Evolutionary conservation across 2,888 invertebrate species (phyloP).

Genomic region (Agrochola lychnidis): DNA sequence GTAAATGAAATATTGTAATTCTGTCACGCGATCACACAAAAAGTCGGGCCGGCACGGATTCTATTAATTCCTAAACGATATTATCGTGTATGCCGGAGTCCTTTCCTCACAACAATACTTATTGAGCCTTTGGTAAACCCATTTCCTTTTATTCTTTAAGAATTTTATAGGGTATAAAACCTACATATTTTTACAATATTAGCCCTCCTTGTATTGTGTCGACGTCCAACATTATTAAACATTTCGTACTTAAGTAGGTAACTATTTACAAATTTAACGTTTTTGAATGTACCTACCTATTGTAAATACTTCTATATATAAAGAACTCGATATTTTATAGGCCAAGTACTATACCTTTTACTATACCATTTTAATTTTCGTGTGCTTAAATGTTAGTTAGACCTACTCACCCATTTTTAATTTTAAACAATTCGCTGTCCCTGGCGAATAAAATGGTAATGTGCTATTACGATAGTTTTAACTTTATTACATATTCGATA

Average conservation of each 20-base stretch:
- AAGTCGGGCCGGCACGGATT: conserved; percentile 51
- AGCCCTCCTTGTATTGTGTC: conserved; percentile 7
- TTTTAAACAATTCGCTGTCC: neutral
- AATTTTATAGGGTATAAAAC: conserved; percentile 29
- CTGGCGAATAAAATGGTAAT: no score
- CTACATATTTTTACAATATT: conserved; percentile 20
- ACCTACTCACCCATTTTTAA: neutral
- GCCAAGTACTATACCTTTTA: neutral
- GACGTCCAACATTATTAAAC: neutral
- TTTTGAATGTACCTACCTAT: neutral
- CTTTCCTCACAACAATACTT: conserved; percentile 47
- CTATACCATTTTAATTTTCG: neutral
- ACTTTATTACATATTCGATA: no score
- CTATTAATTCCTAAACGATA: conserved; percentile 51
- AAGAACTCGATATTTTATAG: neutral
- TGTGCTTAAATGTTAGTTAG: neutral
- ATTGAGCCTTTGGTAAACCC: conserved; percentile 15
- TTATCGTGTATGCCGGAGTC: conserved; percentile 42
- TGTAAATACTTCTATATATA: neutral
- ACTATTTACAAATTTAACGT: neutral
- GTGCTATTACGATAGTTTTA: no score
- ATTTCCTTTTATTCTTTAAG: conserved; percentile 20
- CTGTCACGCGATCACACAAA: conserved; percentile 58
- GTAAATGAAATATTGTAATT: conserved; percentile 47
- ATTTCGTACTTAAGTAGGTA: neutral